phyloP scores from a whole-genome alignment of 2,113 vertebrate genomes.

The Melanocharis versteri region DNA sequence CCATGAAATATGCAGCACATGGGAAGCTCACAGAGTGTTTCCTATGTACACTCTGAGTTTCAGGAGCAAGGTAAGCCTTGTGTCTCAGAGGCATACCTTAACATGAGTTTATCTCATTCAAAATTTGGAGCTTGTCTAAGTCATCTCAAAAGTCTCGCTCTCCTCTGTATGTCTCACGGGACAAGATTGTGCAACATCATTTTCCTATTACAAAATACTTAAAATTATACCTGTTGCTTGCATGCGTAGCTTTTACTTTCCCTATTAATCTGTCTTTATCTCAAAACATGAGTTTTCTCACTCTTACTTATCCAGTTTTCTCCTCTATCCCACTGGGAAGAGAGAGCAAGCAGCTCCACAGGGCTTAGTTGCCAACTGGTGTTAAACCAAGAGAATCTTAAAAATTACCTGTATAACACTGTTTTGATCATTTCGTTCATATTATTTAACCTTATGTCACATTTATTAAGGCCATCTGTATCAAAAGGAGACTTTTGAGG shows the following conservation, averaged over 20 bases:
- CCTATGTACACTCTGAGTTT: not conserved
- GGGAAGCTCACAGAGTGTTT: not conserved
- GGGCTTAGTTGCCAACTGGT: not conserved
- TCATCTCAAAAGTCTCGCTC: not conserved
- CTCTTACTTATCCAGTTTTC: not conserved
- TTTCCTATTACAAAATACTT: not conserved
- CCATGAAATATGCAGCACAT: not conserved
- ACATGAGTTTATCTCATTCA: not conserved
- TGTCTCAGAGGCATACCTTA: not conserved
- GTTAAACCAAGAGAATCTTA: not conserved
- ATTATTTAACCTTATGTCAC: not conserved
- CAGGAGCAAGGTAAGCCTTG: not conserved
- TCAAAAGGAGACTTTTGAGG: not conserved
- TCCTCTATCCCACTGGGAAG: too few species aligned
- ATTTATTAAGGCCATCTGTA: not conserved
- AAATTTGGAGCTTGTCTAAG: not conserved
- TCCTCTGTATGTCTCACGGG: not conserved
- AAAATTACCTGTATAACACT: not conserved
- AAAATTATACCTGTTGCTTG: not conserved
- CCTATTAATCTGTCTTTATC: not conserved
- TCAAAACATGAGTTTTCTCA: not conserved
- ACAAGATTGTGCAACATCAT: not conserved
- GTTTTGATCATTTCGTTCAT: not conserved
- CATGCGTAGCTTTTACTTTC: rapidly evolving
- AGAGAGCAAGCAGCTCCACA: not conserved